Conservation (phyloP, 2,797 vertebrate genomes). For the Serranus cabrilla region DNA sequence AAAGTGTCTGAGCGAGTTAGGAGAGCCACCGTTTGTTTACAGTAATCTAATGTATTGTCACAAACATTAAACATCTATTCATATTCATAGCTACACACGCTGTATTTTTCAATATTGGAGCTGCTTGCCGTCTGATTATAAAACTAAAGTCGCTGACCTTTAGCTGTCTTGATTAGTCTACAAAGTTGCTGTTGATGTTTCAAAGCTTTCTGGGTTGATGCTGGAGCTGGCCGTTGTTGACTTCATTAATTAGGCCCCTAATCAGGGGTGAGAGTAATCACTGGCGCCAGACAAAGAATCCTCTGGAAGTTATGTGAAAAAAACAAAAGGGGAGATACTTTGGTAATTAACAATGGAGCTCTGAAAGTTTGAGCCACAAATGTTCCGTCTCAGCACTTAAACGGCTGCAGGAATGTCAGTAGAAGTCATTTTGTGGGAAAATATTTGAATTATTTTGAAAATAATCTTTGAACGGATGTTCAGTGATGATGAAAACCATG, state of each 20-base stretch:
- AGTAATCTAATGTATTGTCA: constrained; percentile 1
- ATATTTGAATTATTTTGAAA: neutral
- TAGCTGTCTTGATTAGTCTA: constrained; percentile 21
- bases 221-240: constrained; percentile 26
- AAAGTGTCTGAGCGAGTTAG: neutral
- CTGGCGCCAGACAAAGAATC: constrained; percentile 23
- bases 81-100: neutral
- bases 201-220: constrained; percentile 27
- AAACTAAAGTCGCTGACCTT: constrained; percentile 38
- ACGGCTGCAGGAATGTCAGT: neutral
- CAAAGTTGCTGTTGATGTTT: constrained; percentile 13
- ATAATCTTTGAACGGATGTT: neutral
- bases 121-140: constrained; percentile 23
- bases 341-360: constrained; percentile 10
- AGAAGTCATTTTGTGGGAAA: neutral
- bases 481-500: neutral
- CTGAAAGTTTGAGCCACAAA: constrained; percentile 1
- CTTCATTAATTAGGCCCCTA: constrained; percentile 33
- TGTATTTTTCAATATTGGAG: neutral
- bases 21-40: neutral
- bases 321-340: neutral
- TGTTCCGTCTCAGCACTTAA: neutral
- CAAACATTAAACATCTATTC: neutral
- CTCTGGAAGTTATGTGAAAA: constrained; percentile 6
- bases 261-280: constrained; percentile 27